These are phyloP conservation scores for Hypomesus transpacificus DNA, from an alignment of 2,113 vertebrate species.

Conservation along the genomic window DNA sequence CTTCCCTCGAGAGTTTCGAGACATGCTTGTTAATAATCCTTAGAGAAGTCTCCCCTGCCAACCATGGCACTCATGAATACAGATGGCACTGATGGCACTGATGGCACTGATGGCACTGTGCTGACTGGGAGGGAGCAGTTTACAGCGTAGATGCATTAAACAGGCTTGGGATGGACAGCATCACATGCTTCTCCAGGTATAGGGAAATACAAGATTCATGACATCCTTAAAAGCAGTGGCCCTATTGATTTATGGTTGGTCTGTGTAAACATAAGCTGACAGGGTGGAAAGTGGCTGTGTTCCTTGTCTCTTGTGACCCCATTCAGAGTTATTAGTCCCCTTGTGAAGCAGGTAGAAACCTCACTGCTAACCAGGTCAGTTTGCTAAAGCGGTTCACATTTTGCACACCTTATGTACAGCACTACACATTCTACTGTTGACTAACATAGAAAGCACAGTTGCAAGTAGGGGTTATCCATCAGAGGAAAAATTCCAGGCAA, in stretches of 20 bases:
- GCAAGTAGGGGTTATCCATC: not conserved
- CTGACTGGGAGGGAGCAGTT: conserved; percentile 64
- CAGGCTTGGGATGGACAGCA: conserved; percentile 45
- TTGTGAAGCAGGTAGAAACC: conserved; percentile 53
- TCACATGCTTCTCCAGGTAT: conserved; percentile 33
- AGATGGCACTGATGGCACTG: conserved; percentile 59
- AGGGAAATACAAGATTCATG: conserved; percentile 59
- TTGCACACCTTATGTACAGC: conserved; percentile 18
- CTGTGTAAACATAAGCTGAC: conserved; percentile 40
- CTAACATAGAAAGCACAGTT: too few relatives aligned
- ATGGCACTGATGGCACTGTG: conserved; percentile 60
- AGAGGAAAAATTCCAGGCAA: not conserved
- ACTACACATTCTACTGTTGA: not conserved
- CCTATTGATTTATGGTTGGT: conserved; percentile 48
- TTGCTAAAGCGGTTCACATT: conserved; percentile 23
- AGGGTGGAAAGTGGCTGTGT: conserved; percentile 32
- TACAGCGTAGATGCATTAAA: conserved; percentile 68
- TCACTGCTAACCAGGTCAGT: conserved; percentile 29
- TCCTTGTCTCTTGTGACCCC: conserved; percentile 27
- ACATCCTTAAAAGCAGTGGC: conserved; percentile 43
- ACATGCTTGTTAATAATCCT: conserved; percentile 64
- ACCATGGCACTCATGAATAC: conserved; percentile 68
- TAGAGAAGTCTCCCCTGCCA: conserved; percentile 56
- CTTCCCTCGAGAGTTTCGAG: conserved; percentile 49
- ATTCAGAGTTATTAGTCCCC: conserved; percentile 39